Conservation (phyloP, 2,797 vertebrate genomes). For the Brotogeris chrysoptera region DNA sequence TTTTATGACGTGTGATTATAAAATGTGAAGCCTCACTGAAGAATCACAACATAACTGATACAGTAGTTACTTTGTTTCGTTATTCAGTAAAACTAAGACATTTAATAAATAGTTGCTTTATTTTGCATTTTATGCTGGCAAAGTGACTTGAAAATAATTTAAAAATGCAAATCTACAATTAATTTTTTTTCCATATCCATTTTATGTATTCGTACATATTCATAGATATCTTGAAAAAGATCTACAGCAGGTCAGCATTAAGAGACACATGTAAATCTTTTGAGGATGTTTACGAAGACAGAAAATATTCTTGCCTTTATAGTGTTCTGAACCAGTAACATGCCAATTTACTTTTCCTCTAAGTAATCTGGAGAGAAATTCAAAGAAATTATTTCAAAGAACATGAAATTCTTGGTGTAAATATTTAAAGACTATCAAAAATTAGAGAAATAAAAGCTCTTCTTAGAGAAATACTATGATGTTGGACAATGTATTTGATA, state of each 20-base stretch:
- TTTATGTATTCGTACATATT: background rate
- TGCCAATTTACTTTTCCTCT: background rate
- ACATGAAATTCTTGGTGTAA: background rate
- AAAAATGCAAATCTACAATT: background rate
- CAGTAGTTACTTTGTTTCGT: background rate
- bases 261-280: background rate
- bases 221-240: background rate
- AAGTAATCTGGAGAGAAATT: background rate
- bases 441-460: background rate
- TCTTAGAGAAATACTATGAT: background rate
- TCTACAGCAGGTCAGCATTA: background rate
- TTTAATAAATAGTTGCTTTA: background rate
- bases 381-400: conserved; percentile 28
- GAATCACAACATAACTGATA: background rate
- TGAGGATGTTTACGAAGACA: background rate
- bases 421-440: background rate
- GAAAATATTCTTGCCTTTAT: conserved; percentile 1
- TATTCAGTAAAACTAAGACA: background rate
- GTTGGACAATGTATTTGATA: background rate
- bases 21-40: background rate
- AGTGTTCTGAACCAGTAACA: background rate
- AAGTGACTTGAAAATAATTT: background rate
- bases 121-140: background rate
- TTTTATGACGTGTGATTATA: background rate
- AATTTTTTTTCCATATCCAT: background rate